Evolutionary conservation across 2,797 vertebrate species (phyloP).

Genomic region (Loris lydekkerianus): DNA sequence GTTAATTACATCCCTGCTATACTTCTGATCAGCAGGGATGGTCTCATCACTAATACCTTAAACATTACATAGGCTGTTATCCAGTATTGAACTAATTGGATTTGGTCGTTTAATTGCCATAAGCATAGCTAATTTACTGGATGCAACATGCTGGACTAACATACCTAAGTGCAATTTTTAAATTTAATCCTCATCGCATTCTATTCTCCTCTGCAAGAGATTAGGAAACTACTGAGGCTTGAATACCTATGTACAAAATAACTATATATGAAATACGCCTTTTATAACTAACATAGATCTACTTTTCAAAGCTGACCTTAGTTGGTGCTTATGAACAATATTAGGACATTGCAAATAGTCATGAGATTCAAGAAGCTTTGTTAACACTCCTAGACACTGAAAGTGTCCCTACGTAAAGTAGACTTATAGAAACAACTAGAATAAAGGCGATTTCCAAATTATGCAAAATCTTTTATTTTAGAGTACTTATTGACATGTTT

Average conservation of each 20-base stretch:
- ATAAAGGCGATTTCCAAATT: conserved; percentile 53
- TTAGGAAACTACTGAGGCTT: conserved; percentile 47
- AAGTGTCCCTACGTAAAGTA: background rate
- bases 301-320: background rate
- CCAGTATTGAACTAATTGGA: background rate
- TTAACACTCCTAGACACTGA: background rate
- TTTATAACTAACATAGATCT: background rate
- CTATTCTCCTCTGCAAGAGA: background rate
- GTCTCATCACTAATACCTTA: background rate
- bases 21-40: conserved; percentile 3
- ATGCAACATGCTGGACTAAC: background rate
- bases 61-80: background rate
- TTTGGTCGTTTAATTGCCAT: background rate
- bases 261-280: background rate
- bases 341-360: background rate
- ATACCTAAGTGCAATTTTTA: background rate
- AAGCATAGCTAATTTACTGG: background rate
- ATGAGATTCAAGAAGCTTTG: conserved; percentile 8
- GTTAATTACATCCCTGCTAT: background rate
- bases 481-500: conserved; percentile 59
- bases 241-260: background rate
- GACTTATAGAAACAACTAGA: background rate
- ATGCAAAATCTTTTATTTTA: conserved; percentile 50
- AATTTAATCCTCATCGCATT: background rate
- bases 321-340: background rate